phyloP scores from a whole-genome alignment of 2,797 vertebrate species.

The Schizopygopsis pylzovi region DNA sequence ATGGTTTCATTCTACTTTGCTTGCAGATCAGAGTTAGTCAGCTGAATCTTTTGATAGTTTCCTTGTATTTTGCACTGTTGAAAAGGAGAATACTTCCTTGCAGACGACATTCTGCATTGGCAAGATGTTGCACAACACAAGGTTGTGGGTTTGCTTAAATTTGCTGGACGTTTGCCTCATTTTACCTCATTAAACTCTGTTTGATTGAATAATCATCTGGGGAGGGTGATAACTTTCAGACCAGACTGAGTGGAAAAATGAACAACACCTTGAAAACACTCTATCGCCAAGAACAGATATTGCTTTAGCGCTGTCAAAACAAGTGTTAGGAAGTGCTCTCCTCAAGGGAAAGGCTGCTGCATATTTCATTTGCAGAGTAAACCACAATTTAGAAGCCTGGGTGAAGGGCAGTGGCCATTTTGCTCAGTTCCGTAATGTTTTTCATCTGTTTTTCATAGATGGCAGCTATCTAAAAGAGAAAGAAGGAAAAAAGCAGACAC shows the following conservation, averaged over 20 bases:
- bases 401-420: conserved; percentile 13
- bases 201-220: conserved; percentile 33
- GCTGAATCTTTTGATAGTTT: conserved; percentile 7
- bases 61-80: neutral
- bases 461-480: neutral
- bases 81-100: neutral
- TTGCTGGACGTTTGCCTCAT: conserved; percentile 4
- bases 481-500: conserved; percentile 25
- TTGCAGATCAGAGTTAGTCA: neutral
- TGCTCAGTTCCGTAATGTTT: conserved; percentile 9
- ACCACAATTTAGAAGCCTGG: conserved; percentile 25
- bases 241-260: conserved; percentile 32
- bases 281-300: conserved; percentile 22
- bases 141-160: conserved; percentile 18
- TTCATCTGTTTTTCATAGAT: neutral
- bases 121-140: neutral
- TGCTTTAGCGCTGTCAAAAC: conserved; percentile 23
- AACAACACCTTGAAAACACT: conserved; percentile 30
- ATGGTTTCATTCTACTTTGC: neutral
- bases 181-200: neutral
- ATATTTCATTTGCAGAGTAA: conserved; percentile 39
- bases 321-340: conserved; percentile 16
- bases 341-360: conserved; percentile 36
- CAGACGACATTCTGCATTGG: neutral
- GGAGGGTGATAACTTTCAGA: conserved; percentile 11